Conservation (phyloP, 2,888 invertebrate species). For the Endotricha flammealis region DNA sequence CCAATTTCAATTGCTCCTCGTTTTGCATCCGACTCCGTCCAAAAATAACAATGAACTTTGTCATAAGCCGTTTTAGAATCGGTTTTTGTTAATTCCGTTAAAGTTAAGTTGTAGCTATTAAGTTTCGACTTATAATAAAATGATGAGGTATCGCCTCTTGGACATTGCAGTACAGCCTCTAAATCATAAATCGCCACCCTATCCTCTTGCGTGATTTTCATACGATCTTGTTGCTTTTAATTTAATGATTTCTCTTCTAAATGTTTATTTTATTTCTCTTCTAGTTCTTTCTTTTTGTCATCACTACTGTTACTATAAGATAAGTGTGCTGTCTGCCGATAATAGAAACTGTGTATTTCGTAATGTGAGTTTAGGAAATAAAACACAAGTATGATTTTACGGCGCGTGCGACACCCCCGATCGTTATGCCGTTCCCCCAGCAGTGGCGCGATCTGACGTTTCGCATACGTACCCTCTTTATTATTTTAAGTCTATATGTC, state of each 20-base stretch:
- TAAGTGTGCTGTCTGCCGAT: too few species aligned
- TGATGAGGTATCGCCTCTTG: conserved; percentile 18
- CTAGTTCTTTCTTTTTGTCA: too few species aligned
- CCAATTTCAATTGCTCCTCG: conserved; percentile 26
- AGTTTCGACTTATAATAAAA: conserved; percentile 27
- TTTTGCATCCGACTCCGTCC: conserved; percentile 30
- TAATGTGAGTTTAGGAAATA: too few species aligned
- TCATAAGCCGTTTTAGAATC: conserved; percentile 13
- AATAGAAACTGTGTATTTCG: too few species aligned
- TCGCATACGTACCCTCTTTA: too few species aligned
- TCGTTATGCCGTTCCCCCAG: too few species aligned
- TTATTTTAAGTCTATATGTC: too few species aligned
- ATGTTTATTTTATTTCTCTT: conserved; percentile 9
- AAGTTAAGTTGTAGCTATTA: conserved; percentile 26
- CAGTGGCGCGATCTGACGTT: too few species aligned
- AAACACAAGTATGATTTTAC: too few species aligned
- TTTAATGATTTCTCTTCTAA: conserved; percentile 5
- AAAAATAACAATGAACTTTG: conserved; percentile 27
- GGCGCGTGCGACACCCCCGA: too few species aligned
- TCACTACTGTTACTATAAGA: too few species aligned
- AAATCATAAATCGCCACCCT: conserved; percentile 22
- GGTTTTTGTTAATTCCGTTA: conserved; percentile 19
- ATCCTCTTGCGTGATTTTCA: conserved; percentile 7
- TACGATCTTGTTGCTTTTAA: conserved; percentile 4
- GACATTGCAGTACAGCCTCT: conserved; percentile 21